Evolutionary conservation across 2,888 invertebrate genomes (phyloP), one percentile per base, ranked within the genome.

Genomic region (Eupithecia exiguata): DNA sequence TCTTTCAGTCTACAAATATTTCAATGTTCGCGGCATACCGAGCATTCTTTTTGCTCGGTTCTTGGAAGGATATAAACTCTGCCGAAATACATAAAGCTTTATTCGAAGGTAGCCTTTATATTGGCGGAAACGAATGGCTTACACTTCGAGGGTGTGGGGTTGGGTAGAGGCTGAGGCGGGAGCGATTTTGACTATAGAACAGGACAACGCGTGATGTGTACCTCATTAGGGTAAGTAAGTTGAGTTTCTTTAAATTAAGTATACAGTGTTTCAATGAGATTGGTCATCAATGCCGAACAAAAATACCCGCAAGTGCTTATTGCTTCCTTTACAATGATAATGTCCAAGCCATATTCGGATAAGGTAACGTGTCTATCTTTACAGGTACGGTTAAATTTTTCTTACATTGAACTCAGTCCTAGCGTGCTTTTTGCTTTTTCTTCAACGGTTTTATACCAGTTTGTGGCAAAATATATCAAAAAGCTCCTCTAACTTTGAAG

Each of bases 41-140:
- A 25, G 68, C 70, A 81, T 80, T 81, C 82, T 85, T 87, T 88
- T 88, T 87, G 81, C 76, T 74, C 72, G 77, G 79, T 77, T 91
- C 91, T 78, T 61, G 80, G 87, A 87, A 87, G 86, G 85, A 89
- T 40, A 65, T 90, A 90, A 69, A 86, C 86, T 89, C 91, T 90
- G 92, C 91, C 93, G 92, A 93, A 92, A 92, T 90, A 85, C 92
- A 92, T 92, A 92, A 93, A 92, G 84, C 82, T 75, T 75, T 70
- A 72, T 75, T 69, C 63, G 69, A 71, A 68, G 72, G 75, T 62
- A 71, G 71, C 49, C 72, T 75, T 63, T 75, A 75, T 75, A 87
- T 87, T 87, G 88, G 87, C 88, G 90, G 91, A 90, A 90, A 91
- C 88, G 86, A 87, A 88, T 83, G 83, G 83, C 81, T 84, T 85